Conservation (phyloP, 37 sponge, comb jelly and placozoan genomes). For the Corticium candelabrum region DNA sequence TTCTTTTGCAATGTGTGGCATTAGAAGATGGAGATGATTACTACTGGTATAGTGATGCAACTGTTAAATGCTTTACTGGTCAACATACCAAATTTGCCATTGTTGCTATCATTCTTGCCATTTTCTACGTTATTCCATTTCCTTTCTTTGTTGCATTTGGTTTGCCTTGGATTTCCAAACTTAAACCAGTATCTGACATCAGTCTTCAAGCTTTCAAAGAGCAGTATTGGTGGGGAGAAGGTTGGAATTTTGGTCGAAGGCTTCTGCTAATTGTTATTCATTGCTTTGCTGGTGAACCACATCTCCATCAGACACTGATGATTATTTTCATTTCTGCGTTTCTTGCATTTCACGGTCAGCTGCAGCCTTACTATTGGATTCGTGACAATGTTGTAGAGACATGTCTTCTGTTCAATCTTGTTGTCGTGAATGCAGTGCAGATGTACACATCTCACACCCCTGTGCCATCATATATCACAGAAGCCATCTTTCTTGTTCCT, state of each 20-base stretch:
- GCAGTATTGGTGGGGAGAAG: not conserved
- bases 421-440: not conserved
- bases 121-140: not conserved
- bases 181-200: not conserved
- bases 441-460: no score
- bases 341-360: not conserved
- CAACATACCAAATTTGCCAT: not conserved
- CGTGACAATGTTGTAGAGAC: not conserved
- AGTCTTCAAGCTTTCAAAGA: not conserved
- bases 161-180: not conserved
- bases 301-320: not conserved
- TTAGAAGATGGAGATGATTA: not conserved
- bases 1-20: not conserved
- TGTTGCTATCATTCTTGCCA: not conserved
- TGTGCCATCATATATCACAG: no score
- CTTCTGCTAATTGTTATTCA: not conserved
- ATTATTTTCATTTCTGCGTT: not conserved
- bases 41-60: not conserved
- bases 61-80: not conserved
- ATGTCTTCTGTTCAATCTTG: not conserved
- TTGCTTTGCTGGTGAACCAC: not conserved
- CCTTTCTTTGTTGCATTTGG: not conserved
- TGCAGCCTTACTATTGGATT: not conserved
- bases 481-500: no score
- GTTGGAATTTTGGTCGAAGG: not conserved